Conservation (phyloP, 2,797 vertebrate genomes). For the Hypotaenidia okinawae region DNA sequence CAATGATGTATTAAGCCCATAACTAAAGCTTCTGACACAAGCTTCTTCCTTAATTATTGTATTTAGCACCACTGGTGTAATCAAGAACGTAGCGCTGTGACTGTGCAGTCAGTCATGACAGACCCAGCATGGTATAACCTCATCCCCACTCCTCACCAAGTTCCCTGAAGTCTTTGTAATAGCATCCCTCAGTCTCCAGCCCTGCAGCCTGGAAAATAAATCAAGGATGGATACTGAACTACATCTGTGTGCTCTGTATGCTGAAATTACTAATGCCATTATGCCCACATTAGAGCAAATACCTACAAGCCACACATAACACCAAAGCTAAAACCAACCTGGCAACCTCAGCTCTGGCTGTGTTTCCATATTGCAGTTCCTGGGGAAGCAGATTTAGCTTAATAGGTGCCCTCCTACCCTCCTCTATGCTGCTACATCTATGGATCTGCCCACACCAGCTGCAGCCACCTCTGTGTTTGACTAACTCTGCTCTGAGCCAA, state of each 20-base stretch:
- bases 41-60: conserved; percentile 51
- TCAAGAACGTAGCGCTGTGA: neutral
- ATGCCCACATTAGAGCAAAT: neutral
- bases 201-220: neutral
- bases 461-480: neutral
- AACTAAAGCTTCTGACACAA: conserved; percentile 43
- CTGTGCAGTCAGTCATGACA: conserved; percentile 22
- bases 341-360: neutral
- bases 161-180: neutral
- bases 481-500: neutral
- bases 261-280: neutral
- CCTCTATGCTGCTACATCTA: neutral
- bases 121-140: neutral
- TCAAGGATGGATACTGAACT: neutral
- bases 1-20: neutral
- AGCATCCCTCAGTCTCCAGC: neutral
- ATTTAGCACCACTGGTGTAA: neutral
- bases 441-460: neutral
- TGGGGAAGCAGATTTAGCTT: neutral
- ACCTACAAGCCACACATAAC: neutral
- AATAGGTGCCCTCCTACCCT: neutral
- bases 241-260: neutral
- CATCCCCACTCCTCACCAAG: neutral
- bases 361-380: neutral
- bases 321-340: neutral